These are phyloP conservation scores for Propithecus deckenii DNA, from an alignment of 2,797 vertebrate species.

Conservation along the genomic window DNA sequence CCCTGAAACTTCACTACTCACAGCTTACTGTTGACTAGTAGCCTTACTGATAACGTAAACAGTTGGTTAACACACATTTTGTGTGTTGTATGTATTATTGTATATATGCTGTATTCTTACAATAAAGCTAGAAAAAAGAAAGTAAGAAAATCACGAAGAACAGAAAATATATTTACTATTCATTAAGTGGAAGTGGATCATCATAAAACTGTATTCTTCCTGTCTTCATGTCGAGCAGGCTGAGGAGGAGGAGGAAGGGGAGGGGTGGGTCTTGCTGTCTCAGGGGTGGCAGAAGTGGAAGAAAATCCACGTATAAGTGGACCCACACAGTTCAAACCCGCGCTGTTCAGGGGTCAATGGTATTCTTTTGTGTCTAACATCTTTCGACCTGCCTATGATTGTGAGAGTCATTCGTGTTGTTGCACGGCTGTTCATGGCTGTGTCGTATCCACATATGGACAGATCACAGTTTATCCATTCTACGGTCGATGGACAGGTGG, in stretches of 20 bases:
- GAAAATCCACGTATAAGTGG: neutral
- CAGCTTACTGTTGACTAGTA: neutral
- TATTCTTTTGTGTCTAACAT: too few relatives aligned
- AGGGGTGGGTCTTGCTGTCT: neutral
- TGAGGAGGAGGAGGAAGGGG: neutral
- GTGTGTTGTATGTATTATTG: neutral
- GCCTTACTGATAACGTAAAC: neutral
- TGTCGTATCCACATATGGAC: too few relatives aligned
- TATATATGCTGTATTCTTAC: neutral
- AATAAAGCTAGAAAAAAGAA: neutral
- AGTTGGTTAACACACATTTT: neutral
- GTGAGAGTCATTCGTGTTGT: rapidly evolving
- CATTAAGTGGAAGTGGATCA: neutral
- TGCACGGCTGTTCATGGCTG: neutral
- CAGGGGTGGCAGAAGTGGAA: neutral
- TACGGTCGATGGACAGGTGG: rapidly evolving
- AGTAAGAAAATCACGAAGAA: neutral
- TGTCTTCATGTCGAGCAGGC: neutral
- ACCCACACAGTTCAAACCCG: neutral
- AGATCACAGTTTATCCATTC: neutral
- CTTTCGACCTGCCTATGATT: neutral
- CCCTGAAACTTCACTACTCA: neutral
- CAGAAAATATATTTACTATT: neutral
- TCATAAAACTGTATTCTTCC: neutral
- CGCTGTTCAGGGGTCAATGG: neutral